phyloP scores from a whole-genome alignment of 2,888 invertebrate genomes.

The Micropterix aruncella region DNA sequence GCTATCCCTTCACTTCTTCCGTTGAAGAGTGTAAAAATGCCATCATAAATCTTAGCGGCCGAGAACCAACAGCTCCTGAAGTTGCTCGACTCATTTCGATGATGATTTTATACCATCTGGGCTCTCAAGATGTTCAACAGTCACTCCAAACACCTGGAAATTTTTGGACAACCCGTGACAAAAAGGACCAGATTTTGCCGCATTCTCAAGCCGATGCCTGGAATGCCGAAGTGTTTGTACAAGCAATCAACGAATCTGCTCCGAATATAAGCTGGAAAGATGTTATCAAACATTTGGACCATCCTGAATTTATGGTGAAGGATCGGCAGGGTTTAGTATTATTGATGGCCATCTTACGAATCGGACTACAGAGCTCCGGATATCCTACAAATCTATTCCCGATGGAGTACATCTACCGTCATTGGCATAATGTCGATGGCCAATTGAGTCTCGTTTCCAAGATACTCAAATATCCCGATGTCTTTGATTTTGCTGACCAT shows the following conservation, averaged over 20 bases:
- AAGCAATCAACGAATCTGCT: conserved; percentile 79
- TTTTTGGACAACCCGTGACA: conserved; percentile 43
- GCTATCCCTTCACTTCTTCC: conserved; percentile 75
- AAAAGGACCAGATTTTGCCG: conserved; percentile 34
- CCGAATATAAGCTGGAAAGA: conserved; percentile 86
- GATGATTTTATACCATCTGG: conserved; percentile 72
- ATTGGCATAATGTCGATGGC: conserved; percentile 89
- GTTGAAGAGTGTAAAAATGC: conserved; percentile 81
- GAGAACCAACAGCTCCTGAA: conserved; percentile 70
- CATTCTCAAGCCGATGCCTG: conserved; percentile 47
- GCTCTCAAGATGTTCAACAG: conserved; percentile 45
- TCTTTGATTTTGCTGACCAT: conserved; percentile 90
- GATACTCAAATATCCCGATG: conserved; percentile 80
- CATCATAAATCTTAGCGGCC: conserved; percentile 65
- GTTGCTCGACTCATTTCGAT: conserved; percentile 76
- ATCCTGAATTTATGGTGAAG: conserved; percentile 76
- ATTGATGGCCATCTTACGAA: conserved; percentile 66
- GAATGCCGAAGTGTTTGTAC: conserved; percentile 90
- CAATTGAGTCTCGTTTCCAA: conserved; percentile 80
- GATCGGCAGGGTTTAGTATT: conserved; percentile 76
- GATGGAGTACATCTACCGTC: conserved; percentile 75
- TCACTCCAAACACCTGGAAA: conserved; percentile 52
- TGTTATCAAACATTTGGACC: conserved; percentile 82
- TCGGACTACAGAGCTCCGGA: conserved; percentile 66
- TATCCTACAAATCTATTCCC: conserved; percentile 65